Evolutionary conservation across 2,888 invertebrate genomes (phyloP), one percentile per base, ranked within the genome.

Genomic region (Galerucella calmariensis): DNA sequence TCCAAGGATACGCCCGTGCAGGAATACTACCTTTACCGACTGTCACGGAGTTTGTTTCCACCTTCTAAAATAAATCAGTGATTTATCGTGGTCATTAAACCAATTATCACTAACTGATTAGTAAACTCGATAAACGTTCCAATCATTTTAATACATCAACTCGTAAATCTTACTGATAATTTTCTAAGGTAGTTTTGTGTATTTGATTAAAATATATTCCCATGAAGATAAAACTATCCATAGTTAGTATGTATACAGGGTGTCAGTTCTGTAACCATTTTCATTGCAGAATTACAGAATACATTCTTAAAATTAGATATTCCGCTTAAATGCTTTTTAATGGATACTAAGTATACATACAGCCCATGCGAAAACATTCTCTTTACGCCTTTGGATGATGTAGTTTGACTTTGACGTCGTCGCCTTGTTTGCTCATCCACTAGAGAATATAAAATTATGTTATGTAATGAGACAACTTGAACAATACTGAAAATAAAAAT

Each of bases 361-460:
- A 56, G 16, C 16, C 56, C 56, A 56, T n/a, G 20, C 9, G 8
- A n/a, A 56, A 56, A 20, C 6, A 8, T 16, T 56, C 2, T 20
- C 10, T 20, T 16, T 10, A 56, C 56, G 56, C 56, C n/a, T 2
- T 56, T 56, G 56, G 56, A 56, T 16, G 14, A 56, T 74, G 68
- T 48, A 67, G 70, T 61, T 69, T 59, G 56, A 16, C 56, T 56
- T 16, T 16, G 6, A 56, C 9, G 16, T 56, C 20, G n/a, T 11
- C 20, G 8, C 68, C 68, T 72, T 67, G 69, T 67, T 44, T 69
- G 62, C 44, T 75, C 74, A 74, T 67, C 73, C 74, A 74, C 74
- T 74, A 69, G 74, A 75, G 75, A 77, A 77, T 77, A 73, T 74
- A 69, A 72, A 72, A 75, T 77, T 72, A 68, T 70, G 69, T 72